Evolutionary conservation across 1,140 invertebrate species (phyloP), one percentile per base, ranked within the genome.

Genomic region (Macrotrachela quadricornifera): DNA sequence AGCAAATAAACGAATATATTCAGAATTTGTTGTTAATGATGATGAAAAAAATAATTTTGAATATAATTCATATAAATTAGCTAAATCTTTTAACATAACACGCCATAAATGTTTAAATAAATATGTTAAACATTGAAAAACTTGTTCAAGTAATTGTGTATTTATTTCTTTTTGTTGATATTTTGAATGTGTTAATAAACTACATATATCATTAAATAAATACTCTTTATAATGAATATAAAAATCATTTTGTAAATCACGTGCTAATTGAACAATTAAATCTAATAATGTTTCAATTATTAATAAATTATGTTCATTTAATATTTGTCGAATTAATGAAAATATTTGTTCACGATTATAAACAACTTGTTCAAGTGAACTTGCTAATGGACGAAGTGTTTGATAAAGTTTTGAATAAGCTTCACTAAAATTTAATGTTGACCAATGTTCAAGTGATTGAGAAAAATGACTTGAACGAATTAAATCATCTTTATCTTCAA

Each of bases 1-100:
- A n/a, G 85, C 84, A 76, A 91, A 91, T 64, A 80, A 80, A 57
- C 80, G 79, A n/a, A 91, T 78, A 62, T 87, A 85, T 49, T 76
- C 73, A 50, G 81, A 81, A 57, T 77, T 73, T 6, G 71, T 69
- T 46, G 21, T 79, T 77, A 56, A 77, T 77, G 9, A 82, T 81
- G 17, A 83, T 66, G 41, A 86, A 76, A 41, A 78, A 71, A 46
- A 78, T 77, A 57, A 52, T 41, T 41, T 41, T 41, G 39, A 41
- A 41, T 13, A 41, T 57, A 62, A 69, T 65, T 57, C 56, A 55
- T 85, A 78, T 0, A 86, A 76, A 36, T 73, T 73, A 41, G 77
- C 71, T 44, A 88, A 76, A 64, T 90, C 79, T 62, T 78, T 80
- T 3, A 86, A 76, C 47, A 91, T 71, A 62, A 68, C 80, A 15